Evolutionary conservation across 2,113 vertebrate genomes (phyloP).

Genomic region (Craseonycteris thonglongyai): DNA sequence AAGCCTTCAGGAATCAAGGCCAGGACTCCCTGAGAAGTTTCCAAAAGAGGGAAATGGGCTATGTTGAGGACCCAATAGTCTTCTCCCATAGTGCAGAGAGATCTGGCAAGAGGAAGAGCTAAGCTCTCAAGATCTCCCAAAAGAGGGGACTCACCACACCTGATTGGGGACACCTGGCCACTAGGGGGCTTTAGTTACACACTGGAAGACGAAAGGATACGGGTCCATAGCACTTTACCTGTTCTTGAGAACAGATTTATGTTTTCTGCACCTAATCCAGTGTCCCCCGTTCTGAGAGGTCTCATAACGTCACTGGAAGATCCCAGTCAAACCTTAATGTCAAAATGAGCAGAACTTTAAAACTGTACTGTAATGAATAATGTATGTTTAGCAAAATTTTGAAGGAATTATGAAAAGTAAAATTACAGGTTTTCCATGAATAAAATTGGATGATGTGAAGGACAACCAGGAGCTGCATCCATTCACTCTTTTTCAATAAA

Average conservation of each 20-base stretch:
- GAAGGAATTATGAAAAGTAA: background rate
- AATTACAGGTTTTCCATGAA: background rate
- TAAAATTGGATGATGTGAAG: background rate
- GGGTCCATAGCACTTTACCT: background rate
- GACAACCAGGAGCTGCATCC: background rate
- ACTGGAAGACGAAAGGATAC: slow-evolving; percentile 3
- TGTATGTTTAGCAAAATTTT: background rate
- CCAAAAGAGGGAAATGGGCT: background rate
- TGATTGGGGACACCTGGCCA: slow-evolving; percentile 51
- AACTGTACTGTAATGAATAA: background rate
- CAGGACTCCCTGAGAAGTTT: background rate
- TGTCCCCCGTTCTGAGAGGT: background rate
- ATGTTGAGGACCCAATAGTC: background rate
- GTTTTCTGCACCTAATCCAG: background rate
- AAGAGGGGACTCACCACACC: background rate
- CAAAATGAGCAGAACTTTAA: background rate
- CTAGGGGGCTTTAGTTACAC: slow-evolving; percentile 54
- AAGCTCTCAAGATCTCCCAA: background rate
- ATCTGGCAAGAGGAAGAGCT: background rate
- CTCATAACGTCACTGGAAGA: background rate
- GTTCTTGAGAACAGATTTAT: background rate
- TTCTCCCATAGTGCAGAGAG: background rate
- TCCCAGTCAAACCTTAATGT: background rate
- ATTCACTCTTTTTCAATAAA: background rate
- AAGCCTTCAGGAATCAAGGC: background rate